Percentiles rank a stretch among this genome's conserved stretches.
phyloP scores from a whole-genome alignment of 2,888 invertebrate species.

The Spilosoma lubricipeda region DNA sequence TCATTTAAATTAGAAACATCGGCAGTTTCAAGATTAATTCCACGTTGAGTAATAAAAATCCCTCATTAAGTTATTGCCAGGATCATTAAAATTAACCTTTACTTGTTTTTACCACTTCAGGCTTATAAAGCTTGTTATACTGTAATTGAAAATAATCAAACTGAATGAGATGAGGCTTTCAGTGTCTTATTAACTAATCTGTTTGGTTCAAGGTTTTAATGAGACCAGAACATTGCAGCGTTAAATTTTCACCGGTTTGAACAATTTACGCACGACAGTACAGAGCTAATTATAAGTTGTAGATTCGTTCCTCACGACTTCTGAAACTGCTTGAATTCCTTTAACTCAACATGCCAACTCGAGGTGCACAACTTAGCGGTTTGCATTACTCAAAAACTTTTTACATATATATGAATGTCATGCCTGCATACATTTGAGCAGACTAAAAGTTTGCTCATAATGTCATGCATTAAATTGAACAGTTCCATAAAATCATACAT shows the following conservation, averaged over 20 bases:
- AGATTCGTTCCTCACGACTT: conserved; percentile 29
- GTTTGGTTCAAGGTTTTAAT: conserved; percentile 13
- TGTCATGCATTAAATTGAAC: neutral
- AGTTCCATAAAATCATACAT: neutral
- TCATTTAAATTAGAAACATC: conserved; percentile 35
- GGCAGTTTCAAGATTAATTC: conserved; percentile 48
- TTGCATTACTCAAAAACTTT: conserved; percentile 2
- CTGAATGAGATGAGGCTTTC: neutral
- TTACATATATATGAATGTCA: conserved; percentile 17
- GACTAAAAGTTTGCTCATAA: neutral
- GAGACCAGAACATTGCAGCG: conserved; percentile 17
- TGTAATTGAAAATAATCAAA: conserved; percentile 13
- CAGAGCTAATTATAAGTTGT: conserved; percentile 54
- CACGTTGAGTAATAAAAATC: conserved; percentile 44
- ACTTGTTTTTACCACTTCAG: conserved; percentile 44
- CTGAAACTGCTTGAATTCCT: conserved; percentile 30
- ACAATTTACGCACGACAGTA: conserved; percentile 25
- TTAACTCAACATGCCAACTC: conserved; percentile 28
- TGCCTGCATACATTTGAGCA: neutral
- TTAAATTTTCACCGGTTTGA: conserved; percentile 30
- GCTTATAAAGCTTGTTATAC: conserved; percentile 31
- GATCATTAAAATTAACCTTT: conserved; percentile 50
- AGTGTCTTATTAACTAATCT: conserved; percentile 3
- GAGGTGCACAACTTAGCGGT: conserved; percentile 27
- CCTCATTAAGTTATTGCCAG: conserved; percentile 46